Conservation (phyloP, 1,140 invertebrate genomes). For the Agrypnia vestita region DNA sequence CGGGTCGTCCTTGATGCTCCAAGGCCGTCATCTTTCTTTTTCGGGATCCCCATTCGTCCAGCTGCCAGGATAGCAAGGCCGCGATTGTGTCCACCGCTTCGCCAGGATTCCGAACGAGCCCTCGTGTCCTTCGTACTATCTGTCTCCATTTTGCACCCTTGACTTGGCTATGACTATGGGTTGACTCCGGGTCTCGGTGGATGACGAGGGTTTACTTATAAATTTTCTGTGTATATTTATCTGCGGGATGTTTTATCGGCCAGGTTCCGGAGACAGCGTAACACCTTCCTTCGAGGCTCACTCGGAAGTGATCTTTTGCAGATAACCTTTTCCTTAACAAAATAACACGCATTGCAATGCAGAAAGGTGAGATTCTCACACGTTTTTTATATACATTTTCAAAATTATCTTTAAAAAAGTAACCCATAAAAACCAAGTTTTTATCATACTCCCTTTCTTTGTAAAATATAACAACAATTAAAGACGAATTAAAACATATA, state of each 20-base stretch:
- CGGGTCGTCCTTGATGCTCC: constrained; percentile 15
- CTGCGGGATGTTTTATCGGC: constrained; percentile 5
- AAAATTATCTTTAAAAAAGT: no score
- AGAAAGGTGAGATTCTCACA: no score
- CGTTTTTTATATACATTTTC: no score
- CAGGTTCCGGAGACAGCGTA: not conserved
- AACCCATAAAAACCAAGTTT: no score
- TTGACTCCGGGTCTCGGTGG: not conserved
- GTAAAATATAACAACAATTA: no score
- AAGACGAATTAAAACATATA: no score
- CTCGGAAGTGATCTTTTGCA: no score
- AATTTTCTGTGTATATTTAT: not conserved
- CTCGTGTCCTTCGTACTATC: constrained; percentile 1
- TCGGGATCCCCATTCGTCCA: not conserved
- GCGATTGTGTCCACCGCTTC: not conserved
- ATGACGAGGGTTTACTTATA: constrained; percentile 17
- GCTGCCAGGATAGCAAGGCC: not conserved
- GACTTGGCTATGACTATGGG: no score
- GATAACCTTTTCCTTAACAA: no score
- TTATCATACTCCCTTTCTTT: no score
- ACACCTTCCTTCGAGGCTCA: not conserved
- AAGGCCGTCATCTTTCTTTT: constrained; percentile 24
- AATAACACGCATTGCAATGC: no score
- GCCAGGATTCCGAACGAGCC: not conserved
- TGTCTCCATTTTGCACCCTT: not conserved